Percentiles rank a stretch among this genome's conserved stretches.
Evolutionary conservation across 1,140 invertebrate species (phyloP).

Genomic region (Druon quercuslanigerum): DNA sequence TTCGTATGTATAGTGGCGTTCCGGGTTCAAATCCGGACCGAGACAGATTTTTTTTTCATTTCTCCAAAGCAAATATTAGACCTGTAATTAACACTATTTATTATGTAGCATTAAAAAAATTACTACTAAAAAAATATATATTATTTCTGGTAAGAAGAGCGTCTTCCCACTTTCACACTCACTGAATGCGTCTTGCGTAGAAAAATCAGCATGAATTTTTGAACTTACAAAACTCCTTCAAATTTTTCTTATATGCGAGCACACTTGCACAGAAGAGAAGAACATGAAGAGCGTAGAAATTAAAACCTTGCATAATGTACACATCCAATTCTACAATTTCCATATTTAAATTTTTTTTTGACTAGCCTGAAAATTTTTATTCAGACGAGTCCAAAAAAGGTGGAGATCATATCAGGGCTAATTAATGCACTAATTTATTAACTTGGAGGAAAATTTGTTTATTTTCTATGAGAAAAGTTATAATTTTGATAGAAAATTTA

Average conservation of each 20-base stretch:
- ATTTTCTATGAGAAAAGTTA: neutral
- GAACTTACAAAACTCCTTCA: neutral
- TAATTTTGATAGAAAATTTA: neutral
- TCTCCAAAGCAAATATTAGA: too few species aligned
- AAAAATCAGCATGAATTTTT: slow-evolving; percentile 37
- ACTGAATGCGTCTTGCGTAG: slow-evolving; percentile 40
- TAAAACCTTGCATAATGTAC: neutral
- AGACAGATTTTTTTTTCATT: too few species aligned
- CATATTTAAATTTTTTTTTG: neutral
- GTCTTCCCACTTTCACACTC: slow-evolving; percentile 17
- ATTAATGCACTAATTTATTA: slow-evolving; percentile 21
- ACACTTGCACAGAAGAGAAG: slow-evolving; percentile 7
- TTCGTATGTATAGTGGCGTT: too few species aligned
- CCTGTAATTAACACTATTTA: too few species aligned
- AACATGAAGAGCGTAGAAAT: slow-evolving; percentile 2
- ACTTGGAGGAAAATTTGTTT: neutral
- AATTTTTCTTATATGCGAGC: slow-evolving; percentile 16
- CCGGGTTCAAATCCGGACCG: too few species aligned
- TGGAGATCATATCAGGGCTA: neutral
- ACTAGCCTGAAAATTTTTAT: neutral
- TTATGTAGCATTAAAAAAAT: too few species aligned
- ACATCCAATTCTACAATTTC: neutral
- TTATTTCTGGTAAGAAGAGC: neutral
- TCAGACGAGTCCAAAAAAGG: neutral
- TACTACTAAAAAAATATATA: too few species aligned